Evolutionary conservation across 2,888 invertebrate species (phyloP), one percentile per base, ranked within the genome.

Genomic region (Cephalotes varians): DNA sequence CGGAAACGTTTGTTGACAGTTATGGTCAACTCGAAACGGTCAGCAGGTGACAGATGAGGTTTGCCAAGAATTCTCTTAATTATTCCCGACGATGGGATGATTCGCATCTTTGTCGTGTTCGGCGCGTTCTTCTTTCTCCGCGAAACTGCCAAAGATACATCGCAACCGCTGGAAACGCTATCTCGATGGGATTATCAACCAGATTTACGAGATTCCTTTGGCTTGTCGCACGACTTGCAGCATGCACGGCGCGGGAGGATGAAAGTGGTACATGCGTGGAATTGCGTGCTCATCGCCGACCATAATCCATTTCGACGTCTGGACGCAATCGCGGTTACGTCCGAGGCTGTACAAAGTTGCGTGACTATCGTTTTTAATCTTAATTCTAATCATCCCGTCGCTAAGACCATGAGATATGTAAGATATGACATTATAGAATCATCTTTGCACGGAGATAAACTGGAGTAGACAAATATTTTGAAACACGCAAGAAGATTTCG

Each of bases 291-390:
- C 25, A 58, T 65, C 64, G 31, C 40, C 25, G 51, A 56, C 31
- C 21, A 56, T 60, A 84, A 84, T 82, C 58, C 77, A 28, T 73
- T 81, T 58, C 31, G 34, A 81, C 77, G 72, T 86, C 81, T 47
- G 21, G 62, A 81, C 81, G 58, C 56, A 83, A 65, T 67, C 40
- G 47, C 25, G 51, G 18, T 49, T 76, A 74, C 44, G 60, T 69
- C 82, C 71, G 28, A 65, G 60, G 58, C n/a, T 79, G 54, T 10
- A 69, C 62, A 65, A 40, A 74, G 49, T 79, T 81, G 82, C 81
- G 77, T 81, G 83, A 86, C 81, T 77, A 84, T 85, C 85, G 73
- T 56, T 80, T 56, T 86, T 74, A 72, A 86, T 86, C 83, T 83
- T 67, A 60, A 69, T 34, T 25, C 54, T 5, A 18, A 34, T 54